Base-by-base conservation (phyloP, 2,797 vertebrate species). In the Acanthiza pusilla region DNA sequence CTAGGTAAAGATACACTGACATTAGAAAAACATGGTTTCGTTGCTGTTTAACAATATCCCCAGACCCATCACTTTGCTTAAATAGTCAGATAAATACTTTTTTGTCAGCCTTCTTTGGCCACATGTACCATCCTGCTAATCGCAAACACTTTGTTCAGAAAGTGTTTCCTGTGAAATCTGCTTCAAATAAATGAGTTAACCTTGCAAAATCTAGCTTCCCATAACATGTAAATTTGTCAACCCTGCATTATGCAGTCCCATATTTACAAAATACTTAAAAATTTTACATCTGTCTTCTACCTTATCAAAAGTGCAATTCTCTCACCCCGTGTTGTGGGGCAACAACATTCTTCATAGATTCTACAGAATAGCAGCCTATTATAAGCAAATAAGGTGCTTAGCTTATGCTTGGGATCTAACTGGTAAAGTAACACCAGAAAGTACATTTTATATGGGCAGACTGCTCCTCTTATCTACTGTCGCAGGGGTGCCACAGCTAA, bases 301-400 rank as follows among this genome's bases (percentile, higher is more conserved):
- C 98, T 96, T 97, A 98, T 55, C 96, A 97, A 98, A 98, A 99
- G 99, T 99, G 98, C 98, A 99, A 98, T 98, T 98, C 98, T 98
- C 97, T 97, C 96, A 97, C 98, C 97, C 97, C 97, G 55, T 72
- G 88, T 98, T 96, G 98, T 96, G 97, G 83, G 97, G 98, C 96
- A 97, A 98, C 98, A 96, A 99, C 99, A 99, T 99, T 99, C 99
- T 99, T 99, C 99, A 99, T 99, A 96, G 97, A 95, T 97, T 98
- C 99, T 99, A 99, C 98, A 98, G 98, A 98, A 99, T 99, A 99
- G 99, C 99, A 99, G 99, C 99, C 99, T 99, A 99, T 98, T 73
- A 98, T 84, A 98, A 98, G 98, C 98, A 98, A 98, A 98, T 99
- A 99, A 99, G 99, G 99, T 99, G 99, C 99, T 99, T 99, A 99